Evolutionary conservation across 2,113 vertebrate genomes (phyloP).

Genomic region (Phyllostomus discolor): DNA sequence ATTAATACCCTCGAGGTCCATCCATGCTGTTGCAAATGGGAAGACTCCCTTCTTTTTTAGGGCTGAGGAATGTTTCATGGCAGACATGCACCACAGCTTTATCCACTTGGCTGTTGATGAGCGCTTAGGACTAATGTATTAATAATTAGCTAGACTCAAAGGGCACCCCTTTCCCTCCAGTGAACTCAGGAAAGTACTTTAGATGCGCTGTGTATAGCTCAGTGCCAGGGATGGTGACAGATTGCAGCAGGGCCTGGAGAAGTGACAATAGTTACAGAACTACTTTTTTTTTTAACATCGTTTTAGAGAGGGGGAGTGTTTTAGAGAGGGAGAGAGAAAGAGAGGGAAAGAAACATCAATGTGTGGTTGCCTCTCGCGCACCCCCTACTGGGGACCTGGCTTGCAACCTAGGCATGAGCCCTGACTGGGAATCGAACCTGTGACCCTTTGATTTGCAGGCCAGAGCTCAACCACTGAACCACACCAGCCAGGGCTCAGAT

Average conservation of each 20-base stretch:
- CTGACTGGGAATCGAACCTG: too few relatives aligned
- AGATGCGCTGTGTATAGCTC: background rate
- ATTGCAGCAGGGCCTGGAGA: background rate
- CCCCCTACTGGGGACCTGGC: too few relatives aligned
- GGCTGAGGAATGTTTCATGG: background rate
- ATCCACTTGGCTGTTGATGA: background rate
- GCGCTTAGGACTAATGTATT: background rate
- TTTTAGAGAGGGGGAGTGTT: too few relatives aligned
- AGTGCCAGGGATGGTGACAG: too few relatives aligned
- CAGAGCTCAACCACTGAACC: too few relatives aligned
- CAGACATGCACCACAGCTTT: background rate
- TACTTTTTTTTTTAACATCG: background rate
- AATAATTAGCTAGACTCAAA: background rate
- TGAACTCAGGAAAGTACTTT: background rate
- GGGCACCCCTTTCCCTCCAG: background rate
- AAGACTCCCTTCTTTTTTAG: background rate
- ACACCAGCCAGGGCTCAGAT: too few relatives aligned
- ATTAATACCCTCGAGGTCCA: background rate
- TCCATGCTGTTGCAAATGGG: background rate
- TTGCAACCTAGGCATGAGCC: too few relatives aligned
- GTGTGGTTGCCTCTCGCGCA: too few relatives aligned
- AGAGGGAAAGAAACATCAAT: too few relatives aligned
- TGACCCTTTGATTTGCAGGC: too few relatives aligned
- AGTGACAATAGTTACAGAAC: background rate
- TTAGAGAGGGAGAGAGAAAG: too few relatives aligned